These are phyloP conservation scores for Campoletis raptor DNA, from an alignment of 2,888 invertebrate species.

Conservation along the genomic window DNA sequence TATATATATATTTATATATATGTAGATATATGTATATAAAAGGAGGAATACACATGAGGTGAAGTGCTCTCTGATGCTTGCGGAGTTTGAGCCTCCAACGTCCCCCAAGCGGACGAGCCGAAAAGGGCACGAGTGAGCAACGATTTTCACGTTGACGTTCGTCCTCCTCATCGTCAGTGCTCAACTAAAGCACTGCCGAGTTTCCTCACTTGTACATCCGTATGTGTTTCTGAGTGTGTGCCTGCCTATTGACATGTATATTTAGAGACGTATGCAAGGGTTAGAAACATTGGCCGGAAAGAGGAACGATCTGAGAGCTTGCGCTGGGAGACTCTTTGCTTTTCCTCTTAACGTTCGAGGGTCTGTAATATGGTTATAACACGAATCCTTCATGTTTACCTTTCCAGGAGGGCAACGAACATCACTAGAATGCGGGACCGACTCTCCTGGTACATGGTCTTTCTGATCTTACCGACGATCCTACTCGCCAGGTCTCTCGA, in stretches of 20 bases:
- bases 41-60: constrained; percentile 31
- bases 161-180: constrained; percentile 17
- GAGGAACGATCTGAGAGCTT: constrained; percentile 4
- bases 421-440: constrained; percentile 84
- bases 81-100: constrained; percentile 26
- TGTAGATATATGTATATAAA: neutral
- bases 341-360: constrained; percentile 37
- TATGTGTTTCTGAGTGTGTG: neutral
- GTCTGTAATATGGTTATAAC: constrained; percentile 46
- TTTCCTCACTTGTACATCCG: constrained; percentile 26
- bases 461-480: constrained; percentile 84
- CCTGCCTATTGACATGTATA: constrained; percentile 14
- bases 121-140: constrained; percentile 39
- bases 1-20: neutral
- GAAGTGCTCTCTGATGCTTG: constrained; percentile 32
- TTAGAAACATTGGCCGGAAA: constrained; percentile 5
- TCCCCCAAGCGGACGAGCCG: constrained; percentile 26
- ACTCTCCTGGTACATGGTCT: constrained; percentile 84
- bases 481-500: constrained; percentile 84
- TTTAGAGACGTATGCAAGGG: constrained; percentile 17
- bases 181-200: constrained; percentile 12
- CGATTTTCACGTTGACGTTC: constrained; percentile 42
- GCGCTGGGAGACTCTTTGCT: constrained; percentile 28
- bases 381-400: constrained; percentile 51
- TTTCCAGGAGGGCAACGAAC: constrained; percentile 72